Evolutionary conservation across 2,113 vertebrate genomes (phyloP), one percentile per base, ranked within the genome.

Genomic region (Ceyx melanurus): DNA sequence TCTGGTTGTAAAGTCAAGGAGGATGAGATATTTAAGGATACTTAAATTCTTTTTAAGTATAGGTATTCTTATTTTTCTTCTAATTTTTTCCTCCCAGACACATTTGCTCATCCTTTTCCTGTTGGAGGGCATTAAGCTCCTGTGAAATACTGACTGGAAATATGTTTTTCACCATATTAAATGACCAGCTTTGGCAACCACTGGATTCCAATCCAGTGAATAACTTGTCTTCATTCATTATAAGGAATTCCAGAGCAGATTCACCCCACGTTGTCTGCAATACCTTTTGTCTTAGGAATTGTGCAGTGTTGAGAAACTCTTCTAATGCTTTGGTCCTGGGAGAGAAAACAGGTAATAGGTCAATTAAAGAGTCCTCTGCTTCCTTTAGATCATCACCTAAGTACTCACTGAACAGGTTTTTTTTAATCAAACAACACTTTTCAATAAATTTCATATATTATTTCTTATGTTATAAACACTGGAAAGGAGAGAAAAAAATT

Each of bases 141-240:
- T 92, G 62, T 85, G 50, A 79, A 87, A 61, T 68, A 65, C 28
- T 92, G 60, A 15, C 58, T 88, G 75, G 37, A 92, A 95, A 88
- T 48, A 79, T 40, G 82, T 3, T 95, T 89, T 80, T 85, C 67
- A 73, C 54, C 46, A 40, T 54, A 76, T 42, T 85, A 89, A 91
- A 89, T 76, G 37, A 85, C 46, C 87, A 82, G 46, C 31, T 89
- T 79, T 54, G 72, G 50, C 64, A 89, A 91, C 62, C 82, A 92
- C 85, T 2, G 51, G 75, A 95, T 95, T 96, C 91, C 94, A 93
- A 62, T 92, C 58, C 58, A 54, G 37, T 94, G 87, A 92, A 94
- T 92, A 93, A 93, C 37, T 57, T 72, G 48, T 65, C 35, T 65
- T 78, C 66, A 62, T 57, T 92, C 11, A 75, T 84, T 58, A 46